phyloP scores from a whole-genome alignment of 2,888 invertebrate genomes.

The Helleia helle region DNA sequence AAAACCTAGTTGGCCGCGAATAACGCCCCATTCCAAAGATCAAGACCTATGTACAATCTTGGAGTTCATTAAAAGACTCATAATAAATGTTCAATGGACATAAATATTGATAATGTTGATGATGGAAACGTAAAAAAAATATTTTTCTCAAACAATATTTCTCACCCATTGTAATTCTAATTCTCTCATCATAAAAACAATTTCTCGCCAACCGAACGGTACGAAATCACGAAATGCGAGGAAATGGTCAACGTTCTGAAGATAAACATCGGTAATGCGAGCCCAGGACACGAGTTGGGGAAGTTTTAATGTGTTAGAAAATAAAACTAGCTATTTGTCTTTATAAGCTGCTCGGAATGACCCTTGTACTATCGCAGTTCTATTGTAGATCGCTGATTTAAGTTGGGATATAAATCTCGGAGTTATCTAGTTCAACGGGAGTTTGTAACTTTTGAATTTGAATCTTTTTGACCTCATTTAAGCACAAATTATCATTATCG shows the following conservation, averaged over 20 bases:
- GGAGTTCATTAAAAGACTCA: too few species aligned
- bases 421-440: conserved; percentile 6
- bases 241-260: conserved; percentile 1
- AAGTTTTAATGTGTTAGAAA: conserved; percentile 22
- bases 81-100: too few species aligned
- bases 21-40: too few species aligned
- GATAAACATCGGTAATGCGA: conserved; percentile 9
- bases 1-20: too few species aligned
- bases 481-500: background rate
- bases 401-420: conserved; percentile 18
- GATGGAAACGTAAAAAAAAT: too few species aligned
- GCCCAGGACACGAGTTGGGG: background rate
- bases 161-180: too few species aligned
- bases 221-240: conserved; percentile 1
- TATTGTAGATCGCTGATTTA: conserved; percentile 20
- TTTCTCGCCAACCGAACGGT: background rate
- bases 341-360: conserved; percentile 38
- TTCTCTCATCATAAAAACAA: conserved; percentile 2
- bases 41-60: too few species aligned
- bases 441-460: background rate
- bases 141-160: too few species aligned
- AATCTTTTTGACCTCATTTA: background rate
- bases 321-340: conserved; percentile 50
- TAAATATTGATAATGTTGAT: too few species aligned
- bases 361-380: conserved; percentile 22